Evolutionary conservation across 1,140 invertebrate genomes (phyloP).

Genomic region (Bacillus rossius): DNA sequence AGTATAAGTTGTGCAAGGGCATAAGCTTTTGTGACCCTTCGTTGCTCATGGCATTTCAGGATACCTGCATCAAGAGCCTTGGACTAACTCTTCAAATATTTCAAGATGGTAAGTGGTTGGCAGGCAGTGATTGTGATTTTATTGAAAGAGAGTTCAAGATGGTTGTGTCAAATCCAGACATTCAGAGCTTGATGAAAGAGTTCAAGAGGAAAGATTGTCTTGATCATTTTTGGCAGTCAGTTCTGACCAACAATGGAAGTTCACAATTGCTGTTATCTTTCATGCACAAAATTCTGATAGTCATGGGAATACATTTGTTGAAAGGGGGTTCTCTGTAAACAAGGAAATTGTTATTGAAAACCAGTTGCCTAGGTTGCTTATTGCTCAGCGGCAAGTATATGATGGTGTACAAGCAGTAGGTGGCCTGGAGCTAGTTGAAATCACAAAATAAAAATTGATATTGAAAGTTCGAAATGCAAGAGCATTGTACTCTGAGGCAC

Average conservation of each 20-base stretch:
- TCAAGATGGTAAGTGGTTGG: background rate
- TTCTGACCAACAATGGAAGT: too few species aligned
- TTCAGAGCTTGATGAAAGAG: constrained; percentile 5
- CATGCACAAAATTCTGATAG: too few species aligned
- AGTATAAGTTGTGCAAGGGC: constrained; percentile 1
- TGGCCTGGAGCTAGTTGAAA: too few species aligned
- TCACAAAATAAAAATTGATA: too few species aligned
- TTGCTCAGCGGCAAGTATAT: too few species aligned
- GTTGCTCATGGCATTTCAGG: background rate
- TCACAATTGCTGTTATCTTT: too few species aligned
- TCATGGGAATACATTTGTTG: constrained; percentile 22
- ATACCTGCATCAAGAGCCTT: background rate
- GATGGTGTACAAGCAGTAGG: too few species aligned
- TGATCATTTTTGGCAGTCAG: constrained; percentile 3
- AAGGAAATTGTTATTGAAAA: constrained; percentile 24
- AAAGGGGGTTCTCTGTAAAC: constrained; percentile 25
- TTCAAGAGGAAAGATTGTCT: constrained; percentile 7
- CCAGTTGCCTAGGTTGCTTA: constrained; percentile 7
- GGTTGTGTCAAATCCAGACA: constrained; percentile 3
- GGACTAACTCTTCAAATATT: constrained; percentile 1
- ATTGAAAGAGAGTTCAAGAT: constrained; percentile 10
- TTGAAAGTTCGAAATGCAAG: too few species aligned
- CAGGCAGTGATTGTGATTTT: constrained; percentile 5
- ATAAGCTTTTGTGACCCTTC: constrained; percentile 9
- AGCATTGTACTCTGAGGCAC: too few species aligned